These are phyloP conservation scores for Sebastes reedi DNA, from an alignment of 2,797 vertebrate genomes.

Conservation along the genomic window DNA sequence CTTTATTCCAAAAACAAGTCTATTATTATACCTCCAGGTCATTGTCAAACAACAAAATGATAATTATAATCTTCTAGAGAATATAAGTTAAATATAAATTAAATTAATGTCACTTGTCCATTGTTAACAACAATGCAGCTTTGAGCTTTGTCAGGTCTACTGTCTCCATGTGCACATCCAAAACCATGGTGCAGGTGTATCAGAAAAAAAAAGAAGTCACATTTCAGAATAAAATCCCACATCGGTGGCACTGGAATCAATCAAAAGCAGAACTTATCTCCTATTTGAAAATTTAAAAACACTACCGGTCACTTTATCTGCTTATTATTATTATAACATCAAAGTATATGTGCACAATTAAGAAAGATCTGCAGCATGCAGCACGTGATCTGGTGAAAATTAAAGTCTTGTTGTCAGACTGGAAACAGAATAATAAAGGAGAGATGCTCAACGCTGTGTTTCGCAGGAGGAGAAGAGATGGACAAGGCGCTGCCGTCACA, in stretches of 20 bases:
- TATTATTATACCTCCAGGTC: conserved; percentile 33
- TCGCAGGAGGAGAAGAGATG: conserved; percentile 25
- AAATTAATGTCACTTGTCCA: conserved; percentile 30
- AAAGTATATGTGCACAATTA: conserved; percentile 29
- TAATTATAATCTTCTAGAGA: conserved; percentile 34
- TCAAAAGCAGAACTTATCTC: neutral
- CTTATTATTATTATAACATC: conserved; percentile 26
- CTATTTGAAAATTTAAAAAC: conserved; percentile 26
- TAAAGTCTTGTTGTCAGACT: conserved; percentile 27
- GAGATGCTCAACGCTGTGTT: conserved; percentile 22
- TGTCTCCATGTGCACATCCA: conserved; percentile 6
- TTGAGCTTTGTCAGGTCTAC: conserved; percentile 39
- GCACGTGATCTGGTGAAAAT: conserved; percentile 34
- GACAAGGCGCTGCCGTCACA: neutral
- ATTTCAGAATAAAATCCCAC: conserved; percentile 44
- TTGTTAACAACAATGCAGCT: conserved; percentile 47
- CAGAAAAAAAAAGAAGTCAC: conserved; percentile 17
- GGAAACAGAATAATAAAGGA: conserved; percentile 41
- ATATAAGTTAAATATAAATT: conserved; percentile 69
- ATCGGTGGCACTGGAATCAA: neutral
- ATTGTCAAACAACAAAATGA: conserved; percentile 55
- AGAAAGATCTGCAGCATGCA: conserved; percentile 58
- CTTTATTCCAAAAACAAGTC: conserved; percentile 73
- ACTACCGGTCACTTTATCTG: conserved; percentile 38
- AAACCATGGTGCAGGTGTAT: conserved; percentile 1